These are phyloP conservation scores for Diachasma alloeum DNA, from an alignment of 1,140 invertebrate species.

Conservation along the genomic window DNA sequence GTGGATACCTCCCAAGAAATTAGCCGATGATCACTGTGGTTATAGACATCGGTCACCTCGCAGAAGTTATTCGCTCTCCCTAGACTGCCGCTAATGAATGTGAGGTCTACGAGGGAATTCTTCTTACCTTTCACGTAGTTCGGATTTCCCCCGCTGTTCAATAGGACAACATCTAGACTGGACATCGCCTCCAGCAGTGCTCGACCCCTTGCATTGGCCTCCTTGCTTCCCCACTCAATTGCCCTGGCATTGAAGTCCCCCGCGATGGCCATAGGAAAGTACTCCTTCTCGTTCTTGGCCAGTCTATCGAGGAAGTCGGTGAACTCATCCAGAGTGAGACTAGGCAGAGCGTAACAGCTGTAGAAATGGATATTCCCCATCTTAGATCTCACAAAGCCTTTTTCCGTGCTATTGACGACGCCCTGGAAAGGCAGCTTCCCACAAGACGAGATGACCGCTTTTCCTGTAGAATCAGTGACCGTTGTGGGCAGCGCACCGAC, in stretches of 20 bases:
- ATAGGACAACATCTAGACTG: too few relatives aligned
- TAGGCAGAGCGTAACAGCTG: not conserved
- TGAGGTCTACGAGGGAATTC: too few relatives aligned
- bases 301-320: not conserved
- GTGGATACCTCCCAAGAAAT: too few relatives aligned
- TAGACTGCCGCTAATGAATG: too few relatives aligned
- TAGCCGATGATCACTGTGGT: too few relatives aligned
- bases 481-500: not conserved
- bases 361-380: not conserved
- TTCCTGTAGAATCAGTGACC: not conserved
- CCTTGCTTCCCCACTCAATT: not conserved
- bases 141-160: too few relatives aligned
- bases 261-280: not conserved
- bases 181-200: too few relatives aligned
- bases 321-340: not conserved
- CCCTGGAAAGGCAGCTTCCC: not conserved
- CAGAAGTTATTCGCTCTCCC: too few relatives aligned
- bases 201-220: not conserved
- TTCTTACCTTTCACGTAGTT: too few relatives aligned
- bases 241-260: not conserved
- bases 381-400: not conserved
- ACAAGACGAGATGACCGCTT: not conserved
- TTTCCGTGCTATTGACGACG: not conserved
- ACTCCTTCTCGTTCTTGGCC: not conserved
- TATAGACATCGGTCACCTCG: too few relatives aligned